Percentiles rank a stretch among this genome's conserved stretches.
These are phyloP conservation scores for Psittacara wagleri DNA, from an alignment of 2,113 vertebrate species.

Conservation along the genomic window DNA sequence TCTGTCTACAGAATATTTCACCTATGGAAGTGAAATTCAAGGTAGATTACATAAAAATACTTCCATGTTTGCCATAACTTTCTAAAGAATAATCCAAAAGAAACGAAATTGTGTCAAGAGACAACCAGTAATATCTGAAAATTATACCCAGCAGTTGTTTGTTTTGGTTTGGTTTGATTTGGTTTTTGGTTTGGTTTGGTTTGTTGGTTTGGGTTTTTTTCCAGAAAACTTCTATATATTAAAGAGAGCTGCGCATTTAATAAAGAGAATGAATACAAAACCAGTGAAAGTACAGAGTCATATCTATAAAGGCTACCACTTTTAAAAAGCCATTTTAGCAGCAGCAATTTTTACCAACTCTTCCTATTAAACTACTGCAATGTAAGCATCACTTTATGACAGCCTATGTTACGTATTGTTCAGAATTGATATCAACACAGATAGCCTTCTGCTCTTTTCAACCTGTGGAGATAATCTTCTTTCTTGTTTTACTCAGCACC, in stretches of 20 bases:
- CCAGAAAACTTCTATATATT: not conserved
- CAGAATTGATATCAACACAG: not conserved
- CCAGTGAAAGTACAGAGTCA: not conserved
- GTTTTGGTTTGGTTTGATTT: not conserved
- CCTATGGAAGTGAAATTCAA: not conserved
- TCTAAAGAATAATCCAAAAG: not conserved
- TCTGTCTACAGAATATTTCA: not conserved
- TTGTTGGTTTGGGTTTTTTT: too few relatives aligned
- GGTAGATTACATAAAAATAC: not conserved
- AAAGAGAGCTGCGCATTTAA: not conserved
- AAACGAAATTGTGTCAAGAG: not conserved
- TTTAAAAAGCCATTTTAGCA: not conserved
- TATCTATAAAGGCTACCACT: not conserved
- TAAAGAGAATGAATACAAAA: not conserved
- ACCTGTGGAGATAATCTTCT: not conserved
- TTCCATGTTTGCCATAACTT: not conserved
- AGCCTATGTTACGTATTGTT: not conserved
- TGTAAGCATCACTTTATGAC: not conserved
- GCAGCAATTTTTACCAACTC: not conserved
- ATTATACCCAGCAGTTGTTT: not conserved
- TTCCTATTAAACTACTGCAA: not conserved
- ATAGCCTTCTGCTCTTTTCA: not conserved
- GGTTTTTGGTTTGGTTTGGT: too few relatives aligned
- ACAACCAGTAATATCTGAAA: not conserved
- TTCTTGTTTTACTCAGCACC: not conserved